Evolutionary conservation across 2,888 invertebrate genomes (phyloP).

Genomic region (Morpho achilles): DNA sequence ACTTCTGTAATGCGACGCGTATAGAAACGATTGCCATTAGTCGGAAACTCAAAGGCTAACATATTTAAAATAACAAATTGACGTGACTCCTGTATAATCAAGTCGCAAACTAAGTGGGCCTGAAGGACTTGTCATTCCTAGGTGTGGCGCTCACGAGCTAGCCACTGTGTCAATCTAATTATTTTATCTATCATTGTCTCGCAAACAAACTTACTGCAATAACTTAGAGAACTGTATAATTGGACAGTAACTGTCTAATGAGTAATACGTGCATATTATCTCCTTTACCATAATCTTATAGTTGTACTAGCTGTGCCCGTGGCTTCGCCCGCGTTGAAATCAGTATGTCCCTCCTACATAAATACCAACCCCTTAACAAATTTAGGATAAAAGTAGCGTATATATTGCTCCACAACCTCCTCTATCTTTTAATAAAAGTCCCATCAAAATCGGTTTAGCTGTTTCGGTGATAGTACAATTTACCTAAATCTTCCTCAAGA

Average conservation of each 20-base stretch:
- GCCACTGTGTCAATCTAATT: conserved; percentile 35
- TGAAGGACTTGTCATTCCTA: conserved; percentile 55
- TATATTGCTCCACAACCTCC: no score
- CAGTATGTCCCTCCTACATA: no score
- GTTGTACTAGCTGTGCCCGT: no score
- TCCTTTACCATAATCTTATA: no score
- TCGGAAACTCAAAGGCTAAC: conserved; percentile 52
- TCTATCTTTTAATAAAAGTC: no score
- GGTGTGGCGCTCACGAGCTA: conserved; percentile 69
- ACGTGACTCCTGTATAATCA: conserved; percentile 50
- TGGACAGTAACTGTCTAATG: conserved; percentile 17
- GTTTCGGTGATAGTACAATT: no score
- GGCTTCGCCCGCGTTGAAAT: no score
- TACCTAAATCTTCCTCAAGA: no score
- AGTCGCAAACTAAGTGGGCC: conserved; percentile 53
- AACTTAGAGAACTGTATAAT: conserved; percentile 33
- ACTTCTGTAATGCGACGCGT: conserved; percentile 15
- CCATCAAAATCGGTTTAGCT: no score
- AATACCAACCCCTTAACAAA: no score
- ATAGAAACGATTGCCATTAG: conserved; percentile 45
- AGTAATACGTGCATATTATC: not conserved
- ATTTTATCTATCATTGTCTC: conserved; percentile 44
- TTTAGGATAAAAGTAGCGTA: no score
- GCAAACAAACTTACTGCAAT: conserved; percentile 19
- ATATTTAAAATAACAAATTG: conserved; percentile 66